Evolutionary conservation across 2,113 vertebrate species (phyloP).

Genomic region (Coracopsis vasa): DNA sequence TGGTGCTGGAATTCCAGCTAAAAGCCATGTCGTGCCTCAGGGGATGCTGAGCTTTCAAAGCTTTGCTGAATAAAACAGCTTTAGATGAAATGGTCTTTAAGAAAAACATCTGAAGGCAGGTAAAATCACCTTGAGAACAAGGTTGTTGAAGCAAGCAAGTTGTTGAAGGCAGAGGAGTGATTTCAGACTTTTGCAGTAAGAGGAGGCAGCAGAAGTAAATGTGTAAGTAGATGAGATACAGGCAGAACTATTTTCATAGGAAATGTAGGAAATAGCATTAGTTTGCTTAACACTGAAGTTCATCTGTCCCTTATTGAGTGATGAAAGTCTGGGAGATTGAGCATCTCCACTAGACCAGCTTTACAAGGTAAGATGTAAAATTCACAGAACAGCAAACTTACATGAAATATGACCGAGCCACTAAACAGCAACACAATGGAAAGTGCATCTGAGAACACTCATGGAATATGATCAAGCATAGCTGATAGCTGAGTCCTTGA

Average conservation of each 20-base stretch:
- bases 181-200: background rate
- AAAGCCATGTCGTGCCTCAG: background rate
- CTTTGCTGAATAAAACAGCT: background rate
- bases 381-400: slow-evolving; percentile 22
- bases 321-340: slow-evolving; percentile 13
- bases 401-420: slow-evolving; percentile 3
- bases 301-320: slow-evolving; percentile 55
- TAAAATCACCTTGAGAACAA: background rate
- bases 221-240: background rate
- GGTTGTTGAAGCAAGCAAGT: background rate
- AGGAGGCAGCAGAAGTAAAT: background rate
- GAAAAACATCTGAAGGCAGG: background rate
- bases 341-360: background rate
- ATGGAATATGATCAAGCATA: slow-evolving; percentile 45
- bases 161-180: background rate
- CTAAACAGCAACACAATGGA: slow-evolving; percentile 56
- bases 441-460: slow-evolving; percentile 43
- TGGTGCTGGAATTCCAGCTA: background rate
- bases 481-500: slow-evolving; percentile 43
- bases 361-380: slow-evolving; percentile 47
- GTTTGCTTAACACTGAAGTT: background rate
- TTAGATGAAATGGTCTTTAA: background rate
- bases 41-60: background rate
- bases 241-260: background rate
- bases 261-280: slow-evolving; percentile 4